Evolutionary conservation across 2,113 vertebrate genomes (phyloP), one percentile per base, ranked within the genome.

Genomic region (Fulica atra): DNA sequence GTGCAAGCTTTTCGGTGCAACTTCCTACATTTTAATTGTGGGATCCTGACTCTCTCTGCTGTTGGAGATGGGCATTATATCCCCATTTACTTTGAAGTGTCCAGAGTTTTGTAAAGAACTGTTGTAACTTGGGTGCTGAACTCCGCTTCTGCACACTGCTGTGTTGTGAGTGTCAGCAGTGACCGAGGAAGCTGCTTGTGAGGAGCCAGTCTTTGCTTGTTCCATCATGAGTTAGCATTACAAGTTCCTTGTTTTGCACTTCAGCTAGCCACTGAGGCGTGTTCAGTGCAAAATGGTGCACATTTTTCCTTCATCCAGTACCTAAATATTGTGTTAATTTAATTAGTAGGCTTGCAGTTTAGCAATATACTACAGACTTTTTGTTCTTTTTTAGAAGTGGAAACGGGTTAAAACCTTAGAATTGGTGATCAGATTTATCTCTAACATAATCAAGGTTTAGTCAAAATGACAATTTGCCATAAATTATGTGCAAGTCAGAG

Each of bases 101-200:
- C 5, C 31, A 44, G 48, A 53, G 28, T 63, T 96, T 35, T 65
- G 36, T 86, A 36, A 74, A 92, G 26, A 90, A 25, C 10, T 69
- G 6, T 51, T 77, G 20, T 66, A 82, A 66, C 35, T 61, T 66
- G 36, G 54, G 51, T 74, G 61, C 76, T 83, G 51, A 74, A 71
- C 48, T 71, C 0, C 0, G 38, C 36, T 81, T 17, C 56, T 89
- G 51, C 36, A 13, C 1, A 0, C n/a, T 13, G 16, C 5, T 1
- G 24, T 21, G 50, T 78, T 42, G 21, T 8, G 11, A 48, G 31
- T 3, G 4, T 35, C 25, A 8, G 16, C 33, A 35, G 38, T 23
- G 36, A 46, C 8, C 23, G 50, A 54, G 26, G 36, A 56, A 92
- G 66, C 76, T 3, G 1, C 36, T 40, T 72, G 29, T 20, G 28